These are phyloP conservation scores for Ips nitidus DNA, from an alignment of 1,140 invertebrate genomes.

Conservation along the genomic window DNA sequence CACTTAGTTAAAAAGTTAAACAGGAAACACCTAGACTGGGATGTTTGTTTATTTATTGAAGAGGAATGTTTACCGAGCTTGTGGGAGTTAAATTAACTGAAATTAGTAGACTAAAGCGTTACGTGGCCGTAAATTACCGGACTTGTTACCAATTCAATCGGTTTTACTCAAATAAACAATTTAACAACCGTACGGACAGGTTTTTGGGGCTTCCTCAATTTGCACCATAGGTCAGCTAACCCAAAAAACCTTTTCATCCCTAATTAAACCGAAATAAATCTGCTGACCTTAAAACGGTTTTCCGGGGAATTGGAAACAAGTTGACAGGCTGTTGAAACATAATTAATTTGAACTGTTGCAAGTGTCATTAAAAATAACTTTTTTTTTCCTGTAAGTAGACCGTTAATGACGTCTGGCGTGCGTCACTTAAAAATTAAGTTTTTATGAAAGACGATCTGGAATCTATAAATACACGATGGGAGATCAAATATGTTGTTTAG, in stretches of 20 bases:
- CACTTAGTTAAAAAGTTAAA: neutral
- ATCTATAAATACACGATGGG: neutral
- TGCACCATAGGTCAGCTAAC: too few species aligned
- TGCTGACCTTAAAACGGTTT: neutral
- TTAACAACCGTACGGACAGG: too few species aligned
- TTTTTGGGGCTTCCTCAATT: too few species aligned
- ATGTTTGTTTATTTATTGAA: neutral
- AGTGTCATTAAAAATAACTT: neutral
- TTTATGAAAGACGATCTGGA: neutral
- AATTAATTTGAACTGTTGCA: neutral
- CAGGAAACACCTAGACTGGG: neutral
- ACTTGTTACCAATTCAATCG: too few species aligned
- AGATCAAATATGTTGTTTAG: neutral
- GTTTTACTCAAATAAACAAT: too few species aligned
- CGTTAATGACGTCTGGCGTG: neutral
- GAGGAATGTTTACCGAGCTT: neutral
- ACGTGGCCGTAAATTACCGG: neutral
- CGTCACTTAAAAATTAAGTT: neutral
- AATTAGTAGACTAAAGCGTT: neutral
- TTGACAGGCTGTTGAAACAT: too few species aligned
- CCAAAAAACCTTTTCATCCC: neutral
- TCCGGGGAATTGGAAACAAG: too few species aligned
- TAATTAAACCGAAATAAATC: neutral
- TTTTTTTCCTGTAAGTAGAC: neutral
- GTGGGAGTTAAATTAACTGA: constrained; percentile 5